These are phyloP conservation scores for Calliphora vicina DNA, from an alignment of 1,140 invertebrate genomes.

Conservation along the genomic window DNA sequence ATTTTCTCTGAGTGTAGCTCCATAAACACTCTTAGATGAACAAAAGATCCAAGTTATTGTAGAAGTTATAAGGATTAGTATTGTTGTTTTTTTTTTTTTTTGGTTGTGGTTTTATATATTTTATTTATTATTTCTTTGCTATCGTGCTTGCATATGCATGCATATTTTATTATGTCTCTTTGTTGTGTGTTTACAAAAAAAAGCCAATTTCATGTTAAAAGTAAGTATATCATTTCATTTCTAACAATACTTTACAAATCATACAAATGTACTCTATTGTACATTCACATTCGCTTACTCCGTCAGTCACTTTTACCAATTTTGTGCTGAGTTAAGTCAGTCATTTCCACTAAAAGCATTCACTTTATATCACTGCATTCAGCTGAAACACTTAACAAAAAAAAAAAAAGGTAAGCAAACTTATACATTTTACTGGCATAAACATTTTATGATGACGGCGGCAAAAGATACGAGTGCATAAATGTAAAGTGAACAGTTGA, in stretches of 20 bases:
- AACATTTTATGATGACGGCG: background rate
- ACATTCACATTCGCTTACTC: background rate
- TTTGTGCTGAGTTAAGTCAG: background rate
- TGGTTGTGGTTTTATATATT: background rate
- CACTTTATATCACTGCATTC: background rate
- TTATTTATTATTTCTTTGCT: background rate
- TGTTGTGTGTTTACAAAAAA: background rate
- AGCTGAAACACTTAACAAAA: background rate
- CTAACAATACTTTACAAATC: too few species aligned
- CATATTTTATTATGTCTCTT: background rate
- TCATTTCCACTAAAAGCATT: background rate
- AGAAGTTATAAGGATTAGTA: background rate
- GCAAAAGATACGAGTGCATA: background rate
- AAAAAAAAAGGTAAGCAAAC: background rate
- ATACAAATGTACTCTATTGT: too few species aligned
- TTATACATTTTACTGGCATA: background rate
- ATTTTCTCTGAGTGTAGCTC: too few species aligned
- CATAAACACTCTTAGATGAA: too few species aligned
- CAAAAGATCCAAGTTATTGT: too few species aligned
- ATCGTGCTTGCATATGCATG: constrained; percentile 2
- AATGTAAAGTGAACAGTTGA: background rate
- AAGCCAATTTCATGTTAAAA: constrained; percentile 8
- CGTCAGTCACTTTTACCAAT: background rate
- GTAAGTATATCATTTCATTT: constrained; percentile 1
- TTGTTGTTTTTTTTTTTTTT: background rate